A percentile compares a stretch with the other conserved stretches of the same genome.
phyloP scores from a whole-genome alignment of 2,113 vertebrate genomes.

The Nettapus auritus region DNA sequence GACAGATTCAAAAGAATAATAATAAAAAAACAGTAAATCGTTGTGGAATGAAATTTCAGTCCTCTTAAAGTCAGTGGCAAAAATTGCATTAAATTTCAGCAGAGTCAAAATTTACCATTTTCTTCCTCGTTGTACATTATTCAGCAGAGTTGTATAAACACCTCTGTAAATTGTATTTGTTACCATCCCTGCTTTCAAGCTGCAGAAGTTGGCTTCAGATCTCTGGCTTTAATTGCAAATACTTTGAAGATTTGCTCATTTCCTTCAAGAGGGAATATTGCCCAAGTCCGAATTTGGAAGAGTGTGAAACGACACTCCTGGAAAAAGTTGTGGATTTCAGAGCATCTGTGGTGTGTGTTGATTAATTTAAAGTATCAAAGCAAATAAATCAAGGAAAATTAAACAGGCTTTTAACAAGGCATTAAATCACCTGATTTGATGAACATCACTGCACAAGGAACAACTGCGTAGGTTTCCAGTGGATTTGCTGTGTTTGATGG shows the following conservation, averaged over 20 bases:
- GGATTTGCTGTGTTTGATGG: neutral
- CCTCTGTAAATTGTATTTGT: neutral
- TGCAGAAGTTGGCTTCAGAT: neutral
- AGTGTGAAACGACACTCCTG: neutral
- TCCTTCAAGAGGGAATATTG: neutral
- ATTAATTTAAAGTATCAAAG: neutral
- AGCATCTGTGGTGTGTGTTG: neutral
- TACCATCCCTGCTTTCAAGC: neutral
- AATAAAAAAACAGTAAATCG: neutral
- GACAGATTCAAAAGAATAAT: neutral
- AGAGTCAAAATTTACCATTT: neutral
- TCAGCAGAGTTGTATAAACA: neutral
- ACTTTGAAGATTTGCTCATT: conserved; percentile 13
- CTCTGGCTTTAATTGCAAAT: neutral
- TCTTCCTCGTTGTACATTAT: neutral
- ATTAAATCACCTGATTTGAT: neutral
- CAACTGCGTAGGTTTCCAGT: fast-evolving
- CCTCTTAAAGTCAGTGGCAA: neutral
- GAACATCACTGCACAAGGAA: neutral
- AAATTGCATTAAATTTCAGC: neutral
- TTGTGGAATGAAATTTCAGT: neutral
- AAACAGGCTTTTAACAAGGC: neutral
- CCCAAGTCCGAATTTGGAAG: neutral
- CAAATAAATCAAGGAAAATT: neutral
- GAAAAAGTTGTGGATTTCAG: neutral